Evolutionary conservation across 2,888 invertebrate genomes (phyloP).

Genomic region (Sinopyrophorus schimmeli): DNA sequence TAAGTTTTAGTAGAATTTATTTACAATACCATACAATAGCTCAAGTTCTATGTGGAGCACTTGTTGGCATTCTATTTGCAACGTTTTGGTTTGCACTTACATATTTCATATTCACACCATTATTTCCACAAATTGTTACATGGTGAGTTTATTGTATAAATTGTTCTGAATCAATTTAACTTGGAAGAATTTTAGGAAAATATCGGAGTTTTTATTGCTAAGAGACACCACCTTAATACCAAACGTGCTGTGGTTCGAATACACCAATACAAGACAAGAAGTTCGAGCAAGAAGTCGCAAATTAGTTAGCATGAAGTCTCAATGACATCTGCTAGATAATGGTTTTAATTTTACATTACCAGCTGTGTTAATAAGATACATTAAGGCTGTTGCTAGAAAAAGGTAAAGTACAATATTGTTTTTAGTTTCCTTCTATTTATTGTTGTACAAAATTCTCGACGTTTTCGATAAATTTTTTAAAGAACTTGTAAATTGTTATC

Average conservation of each 20-base stretch:
- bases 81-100: conserved; percentile 81
- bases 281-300: conserved; percentile 78
- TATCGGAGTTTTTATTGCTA: conserved; percentile 82
- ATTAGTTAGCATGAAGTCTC: conserved; percentile 78
- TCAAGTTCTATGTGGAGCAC: conserved; percentile 79
- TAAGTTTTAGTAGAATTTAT: conserved; percentile 77
- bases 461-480: no score
- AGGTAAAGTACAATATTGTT: conserved; percentile 23
- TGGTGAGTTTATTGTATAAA: conserved; percentile 79
- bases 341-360: conserved; percentile 48
- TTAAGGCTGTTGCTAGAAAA: conserved; percentile 29
- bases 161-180: no score
- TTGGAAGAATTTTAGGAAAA: conserved; percentile 72
- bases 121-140: conserved; percentile 82
- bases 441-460: no score
- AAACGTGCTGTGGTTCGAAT: conserved; percentile 92
- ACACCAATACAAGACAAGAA: conserved; percentile 84
- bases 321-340: conserved; percentile 71
- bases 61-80: conserved; percentile 75
- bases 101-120: conserved; percentile 78
- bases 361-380: conserved; percentile 41
- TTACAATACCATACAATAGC: conserved; percentile 81
- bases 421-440: conserved; percentile 6
- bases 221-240: conserved; percentile 90
- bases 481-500: no score